These are phyloP conservation scores for Drosophila subquinaria DNA, from an alignment of 2,888 invertebrate genomes.

Conservation along the genomic window DNA sequence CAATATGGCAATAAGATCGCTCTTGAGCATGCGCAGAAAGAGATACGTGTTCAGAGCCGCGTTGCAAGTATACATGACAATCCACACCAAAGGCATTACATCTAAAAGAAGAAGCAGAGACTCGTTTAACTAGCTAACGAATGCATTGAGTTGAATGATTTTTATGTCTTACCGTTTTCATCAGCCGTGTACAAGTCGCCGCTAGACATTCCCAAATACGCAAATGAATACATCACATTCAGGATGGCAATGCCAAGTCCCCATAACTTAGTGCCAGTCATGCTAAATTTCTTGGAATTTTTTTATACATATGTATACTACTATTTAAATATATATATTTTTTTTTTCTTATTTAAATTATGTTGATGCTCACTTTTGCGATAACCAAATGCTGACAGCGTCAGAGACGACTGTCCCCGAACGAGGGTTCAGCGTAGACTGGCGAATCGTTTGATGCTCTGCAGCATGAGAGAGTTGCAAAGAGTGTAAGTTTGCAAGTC, in stretches of 20 bases:
- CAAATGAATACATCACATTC: conserved; percentile 9
- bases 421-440: conserved; percentile 11
- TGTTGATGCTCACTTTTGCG: background rate
- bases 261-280: background rate
- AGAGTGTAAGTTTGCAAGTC: background rate
- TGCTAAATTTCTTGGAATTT: background rate
- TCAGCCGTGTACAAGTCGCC: background rate
- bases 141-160: background rate
- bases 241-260: background rate
- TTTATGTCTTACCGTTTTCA: background rate
- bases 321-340: background rate
- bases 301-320: background rate
- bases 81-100: background rate
- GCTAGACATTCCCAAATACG: conserved; percentile 6
- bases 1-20: background rate
- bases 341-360: background rate
- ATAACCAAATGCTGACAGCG: background rate
- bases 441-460: background rate
- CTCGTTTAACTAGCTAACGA: background rate
- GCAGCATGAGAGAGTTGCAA: background rate
- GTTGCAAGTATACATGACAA: background rate
- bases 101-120: conserved; percentile 9
- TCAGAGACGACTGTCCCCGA: conserved; percentile 1
- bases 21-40: conserved; percentile 6
- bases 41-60: conserved; percentile 9